These are phyloP conservation scores for Karalla daura DNA, from an alignment of 2,797 vertebrate species.

Conservation along the genomic window DNA sequence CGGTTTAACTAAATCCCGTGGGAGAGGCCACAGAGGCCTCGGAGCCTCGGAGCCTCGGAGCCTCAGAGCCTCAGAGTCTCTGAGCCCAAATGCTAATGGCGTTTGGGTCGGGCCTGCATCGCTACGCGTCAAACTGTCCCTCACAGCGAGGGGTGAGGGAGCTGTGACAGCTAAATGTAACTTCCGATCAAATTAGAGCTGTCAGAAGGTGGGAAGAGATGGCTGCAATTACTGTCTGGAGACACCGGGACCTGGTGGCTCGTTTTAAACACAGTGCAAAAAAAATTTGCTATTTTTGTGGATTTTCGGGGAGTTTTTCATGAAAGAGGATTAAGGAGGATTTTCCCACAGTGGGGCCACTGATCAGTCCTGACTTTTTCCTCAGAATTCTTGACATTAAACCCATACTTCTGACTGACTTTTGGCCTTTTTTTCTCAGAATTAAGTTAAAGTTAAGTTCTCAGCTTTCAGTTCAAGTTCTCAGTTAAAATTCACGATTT, in stretches of 20 bases:
- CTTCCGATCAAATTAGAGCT: not conserved
- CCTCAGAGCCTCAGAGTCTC: not conserved
- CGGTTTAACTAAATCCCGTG: not conserved
- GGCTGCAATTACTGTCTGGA: not conserved
- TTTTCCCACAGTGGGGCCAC: too few species aligned
- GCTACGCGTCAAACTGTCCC: not conserved
- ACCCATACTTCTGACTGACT: too few species aligned
- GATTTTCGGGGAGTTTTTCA: too few species aligned
- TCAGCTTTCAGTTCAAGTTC: too few species aligned
- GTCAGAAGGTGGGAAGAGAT: slow-evolving; percentile 4
- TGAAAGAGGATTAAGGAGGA: too few species aligned
- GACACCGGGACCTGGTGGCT: not conserved
- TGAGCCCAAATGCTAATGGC: slow-evolving; percentile 7
- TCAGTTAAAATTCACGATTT: too few species aligned
- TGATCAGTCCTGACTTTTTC: too few species aligned
- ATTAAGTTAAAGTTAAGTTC: too few species aligned
- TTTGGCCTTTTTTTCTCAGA: too few species aligned
- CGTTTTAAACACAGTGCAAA: not conserved
- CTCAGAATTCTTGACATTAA: too few species aligned
- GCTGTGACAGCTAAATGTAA: slow-evolving; percentile 1
- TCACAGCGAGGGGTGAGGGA: not conserved
- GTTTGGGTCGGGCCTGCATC: not conserved
- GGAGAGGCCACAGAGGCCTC: not conserved
- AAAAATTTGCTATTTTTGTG: not conserved
- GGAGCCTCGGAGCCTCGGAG: slow-evolving; percentile 2